Conservation (phyloP, 2,888 invertebrate species). For the Elegia similella region DNA sequence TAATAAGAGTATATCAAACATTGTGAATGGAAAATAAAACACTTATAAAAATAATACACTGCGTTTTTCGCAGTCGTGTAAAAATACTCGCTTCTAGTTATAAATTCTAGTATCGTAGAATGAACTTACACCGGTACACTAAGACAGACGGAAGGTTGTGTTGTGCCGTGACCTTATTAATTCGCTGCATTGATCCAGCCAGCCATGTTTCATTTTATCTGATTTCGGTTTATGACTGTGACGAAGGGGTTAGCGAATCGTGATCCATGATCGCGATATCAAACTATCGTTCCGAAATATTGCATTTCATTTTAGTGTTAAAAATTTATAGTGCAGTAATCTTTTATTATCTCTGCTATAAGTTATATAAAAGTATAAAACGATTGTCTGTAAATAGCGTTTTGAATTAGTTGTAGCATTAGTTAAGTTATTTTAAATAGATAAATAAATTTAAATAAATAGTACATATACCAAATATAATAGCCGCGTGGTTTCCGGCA, state of each 20-base stretch:
- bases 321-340: not conserved
- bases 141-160: conserved; percentile 33
- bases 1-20: too few relatives aligned
- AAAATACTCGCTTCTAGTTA: too few relatives aligned
- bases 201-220: conserved; percentile 16
- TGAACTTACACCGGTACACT: not conserved
- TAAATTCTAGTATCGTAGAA: not conserved
- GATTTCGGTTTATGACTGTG: conserved; percentile 1
- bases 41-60: too few relatives aligned
- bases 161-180: conserved; percentile 31
- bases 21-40: too few relatives aligned
- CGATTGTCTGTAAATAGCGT: too few relatives aligned
- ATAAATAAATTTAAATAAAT: too few relatives aligned
- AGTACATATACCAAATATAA: too few relatives aligned
- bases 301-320: not conserved
- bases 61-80: too few relatives aligned
- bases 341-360: not conserved
- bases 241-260: not conserved
- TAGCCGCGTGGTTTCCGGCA: too few relatives aligned
- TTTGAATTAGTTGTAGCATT: too few relatives aligned
- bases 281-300: not conserved
- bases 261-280: not conserved
- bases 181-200: conserved; percentile 29
- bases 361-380: too few relatives aligned
- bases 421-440: too few relatives aligned